phyloP scores from a whole-genome alignment of 2,797 vertebrate genomes.

The Ficedula albicollis region DNA sequence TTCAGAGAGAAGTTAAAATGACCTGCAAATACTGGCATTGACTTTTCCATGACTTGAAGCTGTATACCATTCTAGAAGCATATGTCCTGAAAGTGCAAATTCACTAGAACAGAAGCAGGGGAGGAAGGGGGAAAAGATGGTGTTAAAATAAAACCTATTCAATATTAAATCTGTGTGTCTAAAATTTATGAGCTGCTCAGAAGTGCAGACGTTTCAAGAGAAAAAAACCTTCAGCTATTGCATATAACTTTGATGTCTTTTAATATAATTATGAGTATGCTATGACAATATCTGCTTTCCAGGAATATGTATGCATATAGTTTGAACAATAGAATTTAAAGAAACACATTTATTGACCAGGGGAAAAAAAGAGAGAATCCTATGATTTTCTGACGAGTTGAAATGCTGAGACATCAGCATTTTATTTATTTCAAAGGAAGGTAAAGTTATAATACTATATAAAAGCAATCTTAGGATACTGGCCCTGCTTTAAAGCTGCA shows the following conservation, averaged over 20 bases:
- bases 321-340: background rate
- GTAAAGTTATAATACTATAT: background rate
- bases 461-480: background rate
- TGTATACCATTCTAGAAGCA: background rate
- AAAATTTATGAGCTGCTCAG: background rate
- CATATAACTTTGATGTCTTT: background rate
- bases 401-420: background rate
- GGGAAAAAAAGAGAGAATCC: background rate
- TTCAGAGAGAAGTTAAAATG: background rate
- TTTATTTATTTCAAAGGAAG: background rate
- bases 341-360: background rate
- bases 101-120: rapidly evolving
- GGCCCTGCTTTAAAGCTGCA: background rate
- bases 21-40: background rate
- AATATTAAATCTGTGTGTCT: background rate
- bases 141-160: background rate
- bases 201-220: background rate
- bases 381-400: too few relatives aligned
- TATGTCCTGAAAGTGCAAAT: background rate
- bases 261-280: background rate
- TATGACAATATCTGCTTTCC: background rate
- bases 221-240: background rate
- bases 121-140: background rate
- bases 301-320: background rate
- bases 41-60: background rate